Conservation (phyloP, 2,797 vertebrate genomes). For the Leptoclinus maculatus region DNA sequence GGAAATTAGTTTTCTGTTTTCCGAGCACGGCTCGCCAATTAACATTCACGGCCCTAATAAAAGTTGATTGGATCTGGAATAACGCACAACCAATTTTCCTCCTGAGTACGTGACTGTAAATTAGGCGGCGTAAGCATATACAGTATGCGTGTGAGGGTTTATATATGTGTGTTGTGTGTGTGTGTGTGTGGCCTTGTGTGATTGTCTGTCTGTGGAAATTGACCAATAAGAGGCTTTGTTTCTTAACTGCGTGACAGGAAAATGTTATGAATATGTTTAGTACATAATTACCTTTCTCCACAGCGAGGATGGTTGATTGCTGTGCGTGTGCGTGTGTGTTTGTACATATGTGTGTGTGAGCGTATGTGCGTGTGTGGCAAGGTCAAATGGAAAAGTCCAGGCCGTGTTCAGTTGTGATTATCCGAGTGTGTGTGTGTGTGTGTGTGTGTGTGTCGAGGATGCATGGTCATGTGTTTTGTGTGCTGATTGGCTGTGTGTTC, state of each 20-base stretch:
- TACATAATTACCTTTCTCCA: constrained; percentile 56
- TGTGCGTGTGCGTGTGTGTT: background rate
- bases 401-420: constrained; percentile 37
- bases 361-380: constrained; percentile 34
- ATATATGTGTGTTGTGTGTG: background rate
- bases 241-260: constrained; percentile 53
- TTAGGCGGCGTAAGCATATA: constrained; percentile 9
- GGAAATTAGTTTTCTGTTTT: constrained; percentile 70
- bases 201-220: background rate
- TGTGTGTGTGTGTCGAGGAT: constrained; percentile 11
- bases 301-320: constrained; percentile 46
- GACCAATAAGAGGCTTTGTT: background rate
- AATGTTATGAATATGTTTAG: constrained; percentile 64
- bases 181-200: background rate
- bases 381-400: constrained; percentile 67
- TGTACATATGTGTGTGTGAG: background rate
- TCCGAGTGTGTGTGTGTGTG: constrained; percentile 8
- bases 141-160: background rate
- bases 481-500: constrained; percentile 47
- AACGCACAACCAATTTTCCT: constrained; percentile 57
- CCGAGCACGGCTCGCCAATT: constrained; percentile 64
- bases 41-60: constrained; percentile 70
- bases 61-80: constrained; percentile 71
- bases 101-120: constrained; percentile 20
- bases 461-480: constrained; percentile 20